Conservation (phyloP, 2,888 invertebrate species). For the Sinotaia quadrata region DNA sequence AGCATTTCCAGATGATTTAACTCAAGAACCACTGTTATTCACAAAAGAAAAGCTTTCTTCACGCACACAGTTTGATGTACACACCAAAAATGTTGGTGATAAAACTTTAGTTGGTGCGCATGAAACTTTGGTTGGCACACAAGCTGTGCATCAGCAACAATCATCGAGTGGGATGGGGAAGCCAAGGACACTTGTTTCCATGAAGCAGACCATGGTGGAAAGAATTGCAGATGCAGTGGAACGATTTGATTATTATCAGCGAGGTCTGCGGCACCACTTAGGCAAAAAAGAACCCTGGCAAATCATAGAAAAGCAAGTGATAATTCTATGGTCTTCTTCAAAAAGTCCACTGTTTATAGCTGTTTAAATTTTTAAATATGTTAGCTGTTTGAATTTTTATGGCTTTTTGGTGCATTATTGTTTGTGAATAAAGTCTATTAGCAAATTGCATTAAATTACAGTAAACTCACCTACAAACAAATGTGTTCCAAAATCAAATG, state of each 20-base stretch:
- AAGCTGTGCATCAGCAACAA: too few relatives aligned
- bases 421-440: too few relatives aligned
- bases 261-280: slow-evolving; percentile 54
- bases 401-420: too few relatives aligned
- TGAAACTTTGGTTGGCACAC: too few relatives aligned
- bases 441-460: too few relatives aligned
- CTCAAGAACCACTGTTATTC: neutral
- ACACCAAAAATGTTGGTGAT: neutral
- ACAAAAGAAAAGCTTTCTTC: neutral
- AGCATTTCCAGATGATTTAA: too few relatives aligned
- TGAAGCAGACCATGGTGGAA: slow-evolving; percentile 51
- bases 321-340: too few relatives aligned
- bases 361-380: too few relatives aligned
- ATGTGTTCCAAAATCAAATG: too few relatives aligned
- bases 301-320: slow-evolving; percentile 64
- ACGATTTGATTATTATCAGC: slow-evolving; percentile 55
- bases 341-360: too few relatives aligned
- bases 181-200: slow-evolving; percentile 40
- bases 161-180: neutral
- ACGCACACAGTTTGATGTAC: neutral
- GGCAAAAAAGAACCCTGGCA: slow-evolving; percentile 65
- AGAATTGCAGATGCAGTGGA: slow-evolving; percentile 52
- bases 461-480: too few relatives aligned
- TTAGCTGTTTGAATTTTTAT: too few relatives aligned
- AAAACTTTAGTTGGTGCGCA: neutral